Base-by-base conservation (phyloP, 1,140 invertebrate genomes). In the Sarcophaga peregrina region DNA sequence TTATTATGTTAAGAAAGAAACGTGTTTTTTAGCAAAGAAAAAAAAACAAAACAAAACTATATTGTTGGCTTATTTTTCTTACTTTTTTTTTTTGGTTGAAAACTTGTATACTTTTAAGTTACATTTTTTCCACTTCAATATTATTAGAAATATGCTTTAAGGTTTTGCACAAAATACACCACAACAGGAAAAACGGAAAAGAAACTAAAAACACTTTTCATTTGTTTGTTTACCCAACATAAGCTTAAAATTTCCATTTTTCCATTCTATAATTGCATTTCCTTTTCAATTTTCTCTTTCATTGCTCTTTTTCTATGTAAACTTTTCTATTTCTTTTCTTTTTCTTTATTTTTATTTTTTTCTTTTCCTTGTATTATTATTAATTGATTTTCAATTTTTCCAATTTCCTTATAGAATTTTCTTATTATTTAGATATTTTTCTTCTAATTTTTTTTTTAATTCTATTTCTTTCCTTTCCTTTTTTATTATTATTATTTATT, bases 91-190 rank as follows among this genome's bases (percentile, higher is more conserved):
- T 78, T 78, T 52, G 45, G 13, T 76, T 78, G 74, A 76, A 76
- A 76, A 76, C 75, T 78, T 78, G 75, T 20, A 50, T 50, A 78
- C 75, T 52, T 78, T 74, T 78, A 50, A 78, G 75, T 78, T 78
- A 78, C 75, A 78, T 78, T 78, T 68, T 58, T 68, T 62, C 17
- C 17, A 68, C 62, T 68, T 20, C 62, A 68, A 68, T 68, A 68
- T 68, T 68, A 68, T 68, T 68, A 68, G 62, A 68, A 68, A 68
- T 68, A 68, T 68, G 62, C 62, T 15, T 68, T 68, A 68, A 68
- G 62, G 62, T 68, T 68, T 78, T 78, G n/a, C 25, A 52, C 25
- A 20, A 78, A 78, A 10, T 1, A 25, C 17, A 72, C 17, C 62
- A 72, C 15, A 68, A 68, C 52, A 54, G 10, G 25, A 37, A 37